Evolutionary conservation across 30 jellyfish, hydroid and myxozoan genomes (phyloP).

Genomic region (Catostylus mosaicus): DNA sequence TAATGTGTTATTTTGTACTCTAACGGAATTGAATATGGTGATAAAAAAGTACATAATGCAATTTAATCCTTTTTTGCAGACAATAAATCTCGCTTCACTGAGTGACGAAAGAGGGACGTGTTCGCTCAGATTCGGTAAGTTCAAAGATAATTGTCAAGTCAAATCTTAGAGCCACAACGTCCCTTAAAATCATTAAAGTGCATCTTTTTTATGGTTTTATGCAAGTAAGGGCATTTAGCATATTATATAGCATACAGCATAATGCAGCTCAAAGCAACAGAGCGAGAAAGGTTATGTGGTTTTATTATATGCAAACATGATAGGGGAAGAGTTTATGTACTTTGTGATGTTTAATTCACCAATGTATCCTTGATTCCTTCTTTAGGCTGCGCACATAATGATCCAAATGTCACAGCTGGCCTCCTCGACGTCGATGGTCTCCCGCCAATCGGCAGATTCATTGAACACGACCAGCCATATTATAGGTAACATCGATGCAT

Average conservation of each 20-base stretch:
- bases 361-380: not conserved
- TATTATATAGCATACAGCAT: too few relatives aligned
- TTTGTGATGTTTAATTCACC: not conserved
- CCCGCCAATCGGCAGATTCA: slow-evolving; percentile 88
- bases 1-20: too few relatives aligned
- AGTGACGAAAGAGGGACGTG: slow-evolving; percentile 81
- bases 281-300: too few relatives aligned
- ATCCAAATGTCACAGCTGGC: slow-evolving; percentile 61
- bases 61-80: slow-evolving; percentile 21
- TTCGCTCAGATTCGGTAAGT: slow-evolving; percentile 78
- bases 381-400: slow-evolving; percentile 70
- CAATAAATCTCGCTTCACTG: slow-evolving; percentile 51
- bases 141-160: too few relatives aligned
- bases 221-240: too few relatives aligned
- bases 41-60: too few relatives aligned
- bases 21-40: too few relatives aligned
- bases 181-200: too few relatives aligned
- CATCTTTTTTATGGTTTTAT: too few relatives aligned
- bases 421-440: slow-evolving; percentile 83
- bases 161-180: too few relatives aligned
- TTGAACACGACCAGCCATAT: slow-evolving; percentile 87
- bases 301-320: too few relatives aligned
- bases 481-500: slow-evolving; percentile 87
- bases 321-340: not conserved
- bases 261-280: too few relatives aligned